Evolutionary conservation across 1,140 invertebrate genomes (phyloP).

Genomic region (Drosophila santomea): DNA sequence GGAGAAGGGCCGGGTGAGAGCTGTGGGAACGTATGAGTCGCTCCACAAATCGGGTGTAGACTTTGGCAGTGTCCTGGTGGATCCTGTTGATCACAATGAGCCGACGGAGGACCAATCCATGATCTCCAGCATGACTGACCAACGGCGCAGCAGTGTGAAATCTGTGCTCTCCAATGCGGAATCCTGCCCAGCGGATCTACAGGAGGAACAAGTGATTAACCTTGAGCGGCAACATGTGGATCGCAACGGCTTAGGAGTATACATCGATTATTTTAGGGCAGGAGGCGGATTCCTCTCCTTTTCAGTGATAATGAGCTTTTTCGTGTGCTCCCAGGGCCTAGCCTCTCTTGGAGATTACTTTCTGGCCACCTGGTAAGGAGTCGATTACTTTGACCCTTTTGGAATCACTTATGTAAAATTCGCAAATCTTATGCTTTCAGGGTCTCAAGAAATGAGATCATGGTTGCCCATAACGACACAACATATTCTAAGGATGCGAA

Average conservation of each 20-base stretch:
- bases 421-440: constrained; percentile 84
- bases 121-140: constrained; percentile 51
- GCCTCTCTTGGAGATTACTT: constrained; percentile 89
- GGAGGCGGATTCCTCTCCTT: constrained; percentile 86
- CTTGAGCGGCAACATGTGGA: constrained; percentile 86
- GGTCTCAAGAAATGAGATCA: constrained; percentile 59
- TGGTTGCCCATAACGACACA: not conserved
- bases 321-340: constrained; percentile 86
- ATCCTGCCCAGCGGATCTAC: constrained; percentile 84
- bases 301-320: constrained; percentile 84
- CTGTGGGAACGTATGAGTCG: constrained; percentile 87
- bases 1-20: constrained; percentile 87
- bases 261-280: constrained; percentile 87
- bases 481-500: not conserved
- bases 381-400: not conserved
- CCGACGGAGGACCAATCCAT: constrained; percentile 57
- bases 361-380: constrained; percentile 87
- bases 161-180: constrained; percentile 86
- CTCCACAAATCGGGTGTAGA: constrained; percentile 87
- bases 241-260: constrained; percentile 86
- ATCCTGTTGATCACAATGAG: constrained; percentile 87
- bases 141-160: constrained; percentile 83
- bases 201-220: constrained; percentile 65
- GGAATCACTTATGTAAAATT: not conserved
- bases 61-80: constrained; percentile 87